Percentiles rank a stretch among this genome's conserved stretches.
These are phyloP conservation scores for Fistularia tabacaria DNA, from an alignment of 2,797 vertebrate species.

Conservation along the genomic window DNA sequence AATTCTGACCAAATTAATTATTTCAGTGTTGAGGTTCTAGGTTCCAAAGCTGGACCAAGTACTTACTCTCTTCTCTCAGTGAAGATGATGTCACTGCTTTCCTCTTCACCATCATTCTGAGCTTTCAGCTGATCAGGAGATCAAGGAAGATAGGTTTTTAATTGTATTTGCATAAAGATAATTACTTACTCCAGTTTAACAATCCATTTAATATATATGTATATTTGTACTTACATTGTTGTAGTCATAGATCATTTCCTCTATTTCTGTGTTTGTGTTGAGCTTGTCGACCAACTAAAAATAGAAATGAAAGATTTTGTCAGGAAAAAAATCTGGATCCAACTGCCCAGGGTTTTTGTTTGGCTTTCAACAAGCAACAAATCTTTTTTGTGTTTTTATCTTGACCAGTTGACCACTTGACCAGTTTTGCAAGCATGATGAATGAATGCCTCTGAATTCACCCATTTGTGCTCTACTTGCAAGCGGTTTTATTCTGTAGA, in stretches of 20 bases:
- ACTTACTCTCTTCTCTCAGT: conserved; percentile 92
- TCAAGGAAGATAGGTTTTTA: not conserved
- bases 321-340: not conserved
- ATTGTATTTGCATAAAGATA: not conserved
- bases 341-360: not conserved
- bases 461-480: too few species aligned
- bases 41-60: not conserved
- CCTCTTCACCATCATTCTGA: conserved; percentile 86
- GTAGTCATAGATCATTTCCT: conserved; percentile 88
- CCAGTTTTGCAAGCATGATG: too few species aligned
- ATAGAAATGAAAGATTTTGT: conserved; percentile 25
- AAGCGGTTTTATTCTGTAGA: too few species aligned
- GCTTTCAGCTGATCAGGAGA: conserved; percentile 80
- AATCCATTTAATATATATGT: not conserved
- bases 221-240: conserved; percentile 76
- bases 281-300: conserved; percentile 91
- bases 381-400: too few species aligned
- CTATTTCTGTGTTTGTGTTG: conserved; percentile 91
- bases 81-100: conserved; percentile 90
- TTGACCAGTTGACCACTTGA: too few species aligned
- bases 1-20: too few species aligned
- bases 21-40: too few species aligned
- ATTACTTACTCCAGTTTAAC: not conserved
- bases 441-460: too few species aligned
- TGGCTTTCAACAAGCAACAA: too few species aligned